phyloP scores from a whole-genome alignment of 2,113 vertebrate genomes.

The Serilophus lunatus region DNA sequence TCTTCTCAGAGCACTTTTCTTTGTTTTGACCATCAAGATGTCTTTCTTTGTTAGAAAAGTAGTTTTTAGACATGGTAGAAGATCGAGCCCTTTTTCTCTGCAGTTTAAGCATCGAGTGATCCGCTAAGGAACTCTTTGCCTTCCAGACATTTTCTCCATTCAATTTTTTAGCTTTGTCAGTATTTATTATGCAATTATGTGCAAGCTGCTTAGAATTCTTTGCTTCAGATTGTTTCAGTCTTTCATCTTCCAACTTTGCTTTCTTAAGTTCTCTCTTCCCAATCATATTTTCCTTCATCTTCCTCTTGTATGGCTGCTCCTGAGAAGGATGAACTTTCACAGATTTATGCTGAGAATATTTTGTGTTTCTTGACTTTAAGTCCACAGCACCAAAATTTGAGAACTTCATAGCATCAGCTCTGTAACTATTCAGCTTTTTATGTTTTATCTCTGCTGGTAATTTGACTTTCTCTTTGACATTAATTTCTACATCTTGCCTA shows the following conservation, averaged over 20 bases:
- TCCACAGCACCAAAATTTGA: neutral
- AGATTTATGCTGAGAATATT: neutral
- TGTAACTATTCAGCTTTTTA: neutral
- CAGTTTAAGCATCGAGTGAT: neutral
- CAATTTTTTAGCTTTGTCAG: slow-evolving; percentile 29
- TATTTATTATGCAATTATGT: neutral
- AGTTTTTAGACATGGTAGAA: slow-evolving; percentile 6
- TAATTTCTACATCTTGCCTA: neutral
- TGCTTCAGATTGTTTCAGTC: neutral
- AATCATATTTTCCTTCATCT: slow-evolving; percentile 23
- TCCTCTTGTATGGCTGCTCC: slow-evolving; percentile 57
- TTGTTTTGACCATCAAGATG: neutral
- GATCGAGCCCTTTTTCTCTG: slow-evolving; percentile 8
- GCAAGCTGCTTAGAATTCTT: neutral
- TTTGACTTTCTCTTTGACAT: neutral
- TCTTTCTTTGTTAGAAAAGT: slow-evolving; percentile 21
- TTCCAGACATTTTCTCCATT: slow-evolving; percentile 9
- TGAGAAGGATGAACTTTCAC: slow-evolving; percentile 4
- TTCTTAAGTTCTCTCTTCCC: slow-evolving; percentile 13
- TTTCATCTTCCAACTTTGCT: neutral
- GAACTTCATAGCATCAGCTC: neutral
- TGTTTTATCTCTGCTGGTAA: neutral
- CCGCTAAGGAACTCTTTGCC: slow-evolving; percentile 6
- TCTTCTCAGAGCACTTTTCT: slow-evolving; percentile 43
- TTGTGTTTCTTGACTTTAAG: neutral